These are phyloP conservation scores for Protodeltote pygarga DNA, from an alignment of 2,888 invertebrate genomes.

Conservation along the genomic window DNA sequence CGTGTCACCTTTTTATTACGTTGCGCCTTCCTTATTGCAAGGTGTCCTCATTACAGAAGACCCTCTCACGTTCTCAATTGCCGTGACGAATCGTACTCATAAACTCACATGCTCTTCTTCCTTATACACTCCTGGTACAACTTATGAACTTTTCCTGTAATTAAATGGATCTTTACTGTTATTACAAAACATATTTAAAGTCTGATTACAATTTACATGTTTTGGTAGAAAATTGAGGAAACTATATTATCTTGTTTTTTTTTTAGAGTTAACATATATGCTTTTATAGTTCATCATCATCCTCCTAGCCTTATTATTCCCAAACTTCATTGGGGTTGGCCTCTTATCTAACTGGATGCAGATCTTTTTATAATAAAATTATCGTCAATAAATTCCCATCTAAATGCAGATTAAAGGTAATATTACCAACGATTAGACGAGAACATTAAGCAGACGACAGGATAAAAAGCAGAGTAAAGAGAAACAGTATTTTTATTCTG, in stretches of 20 bases:
- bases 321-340: no score
- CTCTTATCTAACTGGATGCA: no score
- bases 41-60: slow-evolving; percentile 61
- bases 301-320: no score
- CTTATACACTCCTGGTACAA: slow-evolving; percentile 56
- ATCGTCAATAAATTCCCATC: no score
- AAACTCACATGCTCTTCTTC: slow-evolving; percentile 71
- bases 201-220: background rate
- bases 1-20: slow-evolving; percentile 61
- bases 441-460: no score
- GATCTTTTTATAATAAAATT: no score
- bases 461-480: no score
- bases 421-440: no score
- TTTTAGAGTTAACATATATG: no score
- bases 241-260: no score
- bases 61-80: slow-evolving; percentile 77
- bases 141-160: slow-evolving; percentile 66
- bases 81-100: slow-evolving; percentile 84
- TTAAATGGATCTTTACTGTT: slow-evolving; percentile 54
- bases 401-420: no score
- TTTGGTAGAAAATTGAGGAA: background rate
- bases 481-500: slow-evolving; percentile 24
- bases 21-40: slow-evolving; percentile 54
- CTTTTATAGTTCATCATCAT: no score
- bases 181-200: slow-evolving; percentile 11